A percentile compares a stretch with the other conserved stretches of the same genome.
Evolutionary conservation across 2,113 vertebrate species (phyloP).

Genomic region (Colinus virginianus): DNA sequence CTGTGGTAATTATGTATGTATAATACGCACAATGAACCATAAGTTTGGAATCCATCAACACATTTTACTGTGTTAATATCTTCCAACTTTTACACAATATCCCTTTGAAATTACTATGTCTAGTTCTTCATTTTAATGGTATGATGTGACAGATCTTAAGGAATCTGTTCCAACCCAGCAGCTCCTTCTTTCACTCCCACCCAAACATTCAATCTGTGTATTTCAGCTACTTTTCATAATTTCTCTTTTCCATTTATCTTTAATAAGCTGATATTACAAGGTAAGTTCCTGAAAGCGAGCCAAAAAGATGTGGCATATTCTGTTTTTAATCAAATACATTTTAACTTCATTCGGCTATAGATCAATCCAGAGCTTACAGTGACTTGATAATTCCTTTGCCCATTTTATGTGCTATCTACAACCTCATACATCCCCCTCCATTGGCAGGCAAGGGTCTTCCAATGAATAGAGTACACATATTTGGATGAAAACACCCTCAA

Average conservation of each 20-base stretch:
- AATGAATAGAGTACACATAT: neutral
- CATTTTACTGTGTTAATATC: slow-evolving; percentile 23
- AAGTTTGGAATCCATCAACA: slow-evolving; percentile 27
- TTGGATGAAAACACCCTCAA: neutral
- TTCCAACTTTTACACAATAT: slow-evolving; percentile 54
- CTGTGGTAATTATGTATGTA: neutral
- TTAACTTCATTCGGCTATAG: neutral
- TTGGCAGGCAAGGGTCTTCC: neutral
- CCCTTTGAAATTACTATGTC: slow-evolving; percentile 64
- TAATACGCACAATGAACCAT: neutral
- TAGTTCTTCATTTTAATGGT: slow-evolving; percentile 57
- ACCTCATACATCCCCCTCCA: neutral
- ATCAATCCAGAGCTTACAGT: slow-evolving; percentile 8
- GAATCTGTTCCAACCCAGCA: slow-evolving; percentile 55
- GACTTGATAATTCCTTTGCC: slow-evolving; percentile 1
- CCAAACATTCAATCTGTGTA: slow-evolving; percentile 64
- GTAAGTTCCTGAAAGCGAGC: slow-evolving; percentile 1
- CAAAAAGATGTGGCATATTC: neutral
- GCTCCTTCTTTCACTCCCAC: slow-evolving; percentile 70
- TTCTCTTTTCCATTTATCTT: slow-evolving; percentile 43
- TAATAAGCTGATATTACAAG: neutral
- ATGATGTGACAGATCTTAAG: slow-evolving; percentile 66
- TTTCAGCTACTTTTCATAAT: slow-evolving; percentile 57
- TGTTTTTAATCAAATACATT: slow-evolving; percentile 20
- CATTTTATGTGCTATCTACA: neutral